Evolutionary conservation across 2,888 invertebrate species (phyloP), one percentile per base, ranked within the genome.

Genomic region (Heliconius ethilla): DNA sequence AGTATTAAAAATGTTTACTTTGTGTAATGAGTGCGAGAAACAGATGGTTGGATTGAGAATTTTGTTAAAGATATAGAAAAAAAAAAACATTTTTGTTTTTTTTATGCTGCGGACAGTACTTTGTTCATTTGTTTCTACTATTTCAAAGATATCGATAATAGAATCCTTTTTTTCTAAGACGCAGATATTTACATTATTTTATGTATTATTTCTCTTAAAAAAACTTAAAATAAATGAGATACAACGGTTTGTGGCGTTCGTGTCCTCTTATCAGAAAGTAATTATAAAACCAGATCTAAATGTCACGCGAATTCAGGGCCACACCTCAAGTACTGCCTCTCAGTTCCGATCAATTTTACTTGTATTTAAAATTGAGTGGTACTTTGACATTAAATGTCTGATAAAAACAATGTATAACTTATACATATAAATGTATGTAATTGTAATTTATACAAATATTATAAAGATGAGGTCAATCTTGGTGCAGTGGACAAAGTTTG

Each of bases 241-340:
- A 73, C 25, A 37, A 62, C 62, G 37, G 73, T 70, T 70, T 29
- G 51, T 55, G 33, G 40, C 25, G 25, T 45, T 63, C 63, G 40
- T 74, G 45, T 75, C 70, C 55, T 74, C 78, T 65, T 76, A 79
- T 66, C 76, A 75, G 65, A 55, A 51, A 69, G 76, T 76, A 79
- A 76, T 79, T 80, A 81, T 63, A 80, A 51, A 82, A 80, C 81
- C 76, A 79, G 79, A 82, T 81, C 74, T 79, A 81, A 82, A 82
- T 82, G 81, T 82, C 81, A 78, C 67, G 63, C 72, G 66, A 75
- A 77, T 73, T 77, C 77, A 77, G 72, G 77, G 77, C 45, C 77
- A 25, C 37, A 29, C 15, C 55, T 77, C n/a, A 40, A 73, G 66
- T 33, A 40, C 55, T 33, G 27, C 76, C 40, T 63, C 62, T 2